Evolutionary conservation across 1,140 invertebrate genomes (phyloP), one percentile per base, ranked within the genome.

Genomic region (Acromyrmex heyeri): DNA sequence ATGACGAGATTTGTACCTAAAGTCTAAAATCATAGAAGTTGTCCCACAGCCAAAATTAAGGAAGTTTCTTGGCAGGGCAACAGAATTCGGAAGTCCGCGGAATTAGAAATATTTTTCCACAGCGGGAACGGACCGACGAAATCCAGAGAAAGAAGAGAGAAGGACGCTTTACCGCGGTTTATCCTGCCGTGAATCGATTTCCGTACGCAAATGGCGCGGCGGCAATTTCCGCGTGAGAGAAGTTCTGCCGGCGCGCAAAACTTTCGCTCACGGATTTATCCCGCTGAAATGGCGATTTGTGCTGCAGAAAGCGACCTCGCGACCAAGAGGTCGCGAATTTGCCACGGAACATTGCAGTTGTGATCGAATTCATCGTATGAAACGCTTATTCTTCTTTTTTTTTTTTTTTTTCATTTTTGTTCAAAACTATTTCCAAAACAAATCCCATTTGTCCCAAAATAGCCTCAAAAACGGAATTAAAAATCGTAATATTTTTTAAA

Each of bases 161-260:
- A 7, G 30, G 48, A 72, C 38, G 44, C 34, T 57, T 57, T 82
- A 55, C 34, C 78, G 30, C 65, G 55, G 65, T 82, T 82, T 82
- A 82, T 70, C 79, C 79, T 75, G 70, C 44, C 53, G n/a, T 21
- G 44, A 85, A 85, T 85, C 81, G 72, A 85, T 85, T 85, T 85
- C 57, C 81, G 69, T n/a, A 64, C 53, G 72, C 59, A 76, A 75
- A 85, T 77, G 72, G 72, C 53, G 57, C 57, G 24, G 44, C 18
- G 27, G 55, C 81, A 85, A 85, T 85, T 76, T 85, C 72, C 70
- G 81, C 81, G 50, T 53, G 34, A 82, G 65, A 72, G 48, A 82
- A 72, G 34, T 70, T 55, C 48, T 30, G 65, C 3, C 50, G 14
- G 48, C 27, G 78, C 21, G 62, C 34, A 48, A 72, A 82, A 70